These are phyloP conservation scores for Phalacrocorax aristotelis DNA, from an alignment of 2,113 vertebrate genomes.

Conservation along the genomic window DNA sequence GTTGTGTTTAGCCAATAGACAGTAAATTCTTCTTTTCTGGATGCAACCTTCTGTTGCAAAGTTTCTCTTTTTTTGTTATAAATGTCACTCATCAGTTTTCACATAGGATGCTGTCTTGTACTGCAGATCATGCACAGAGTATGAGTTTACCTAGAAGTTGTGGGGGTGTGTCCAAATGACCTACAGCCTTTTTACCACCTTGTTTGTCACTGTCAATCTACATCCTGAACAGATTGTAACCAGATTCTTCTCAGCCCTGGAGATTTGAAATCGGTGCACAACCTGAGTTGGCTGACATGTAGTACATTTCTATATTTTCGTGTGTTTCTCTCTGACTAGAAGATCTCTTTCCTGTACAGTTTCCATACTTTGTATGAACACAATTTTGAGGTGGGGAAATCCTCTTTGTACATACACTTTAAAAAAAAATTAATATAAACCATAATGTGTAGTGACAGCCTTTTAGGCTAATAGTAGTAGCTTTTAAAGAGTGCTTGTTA, in stretches of 20 bases:
- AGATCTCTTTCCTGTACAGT: background rate
- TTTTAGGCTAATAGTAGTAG: background rate
- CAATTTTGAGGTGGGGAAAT: background rate
- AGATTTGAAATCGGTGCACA: background rate
- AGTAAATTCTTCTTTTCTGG: background rate
- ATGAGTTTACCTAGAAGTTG: background rate
- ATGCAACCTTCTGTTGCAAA: background rate
- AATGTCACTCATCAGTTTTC: background rate
- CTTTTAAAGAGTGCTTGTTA: background rate
- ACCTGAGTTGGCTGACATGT: background rate
- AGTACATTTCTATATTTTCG: background rate
- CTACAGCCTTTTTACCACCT: background rate
- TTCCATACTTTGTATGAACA: background rate
- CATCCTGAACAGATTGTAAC: background rate
- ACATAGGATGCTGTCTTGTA: background rate
- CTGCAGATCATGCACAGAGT: background rate
- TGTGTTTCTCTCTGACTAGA: background rate
- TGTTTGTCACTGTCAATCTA: background rate
- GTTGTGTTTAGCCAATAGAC: background rate
- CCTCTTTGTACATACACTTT: background rate
- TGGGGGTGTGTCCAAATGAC: background rate
- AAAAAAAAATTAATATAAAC: background rate
- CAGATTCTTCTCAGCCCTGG: background rate
- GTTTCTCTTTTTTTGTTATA: background rate
- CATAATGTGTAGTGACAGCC: background rate